Evolutionary conservation across 2,797 vertebrate species (phyloP), one percentile per base, ranked within the genome.

Genomic region (Enoplosus armatus): DNA sequence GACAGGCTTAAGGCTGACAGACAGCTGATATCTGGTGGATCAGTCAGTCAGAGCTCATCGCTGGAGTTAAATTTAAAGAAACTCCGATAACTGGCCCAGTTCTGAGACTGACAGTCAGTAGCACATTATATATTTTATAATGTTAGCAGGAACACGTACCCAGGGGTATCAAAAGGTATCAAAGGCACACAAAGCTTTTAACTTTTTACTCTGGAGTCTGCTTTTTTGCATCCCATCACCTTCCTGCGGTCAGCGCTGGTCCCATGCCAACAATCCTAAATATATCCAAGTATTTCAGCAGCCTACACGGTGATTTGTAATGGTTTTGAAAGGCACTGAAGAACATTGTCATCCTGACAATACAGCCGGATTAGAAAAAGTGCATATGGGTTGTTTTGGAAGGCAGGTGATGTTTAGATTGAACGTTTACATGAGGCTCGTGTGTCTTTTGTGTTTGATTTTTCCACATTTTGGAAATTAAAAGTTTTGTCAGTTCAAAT

Each of bases 1-100:
- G 58, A n/a, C 6, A 33, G 26, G 70, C 65, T 71, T 5, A 1
- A 65, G 29, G 67, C 67, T 45, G 83, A 79, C 75, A 15, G 79
- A 65, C 50, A 2, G 58, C 31, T 12, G 53, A 64, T 56, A 60
- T 70, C 70, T 60, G 78, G 73, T 53, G 31, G 78, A 72, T 72
- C 73, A 54, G 80, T 26, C 53, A 22, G 56, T 69, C 75, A 8
- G 54, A 72, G 37, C 39, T 69, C 69, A 27, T 5, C 10, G 11
- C 24, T 11, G 33, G 18, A 61, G 24, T 22, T 64, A 45, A 37
- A 60, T 60, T 33, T 37, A 58, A 59, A 62, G 50, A 75, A 50
- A 43, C 11, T 22, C 18, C 0, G 45, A 80, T 35, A 51, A 56
- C 7, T 9, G 29, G 43, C 11, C 20, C 31, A 8, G 33, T 18